A percentile compares a stretch with the other conserved stretches of the same genome.
These are phyloP conservation scores for Polia nebulosa DNA, from an alignment of 2,888 invertebrate species.

Conservation along the genomic window DNA sequence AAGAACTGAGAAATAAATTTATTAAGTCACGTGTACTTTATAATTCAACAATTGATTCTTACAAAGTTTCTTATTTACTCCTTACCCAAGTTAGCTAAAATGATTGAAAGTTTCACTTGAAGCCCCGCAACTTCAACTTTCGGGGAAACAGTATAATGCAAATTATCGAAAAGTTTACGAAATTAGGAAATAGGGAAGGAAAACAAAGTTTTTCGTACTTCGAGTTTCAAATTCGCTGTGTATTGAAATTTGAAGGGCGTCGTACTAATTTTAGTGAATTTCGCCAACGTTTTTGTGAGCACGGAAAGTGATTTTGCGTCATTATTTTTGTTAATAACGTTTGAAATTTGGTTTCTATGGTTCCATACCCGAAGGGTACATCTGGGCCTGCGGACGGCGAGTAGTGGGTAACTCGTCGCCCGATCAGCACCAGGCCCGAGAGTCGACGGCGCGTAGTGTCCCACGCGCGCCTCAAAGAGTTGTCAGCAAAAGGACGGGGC, in stretches of 20 bases:
- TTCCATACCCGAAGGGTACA: too few relatives aligned
- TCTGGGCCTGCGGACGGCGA: too few relatives aligned
- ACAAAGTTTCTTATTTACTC: slow-evolving; percentile 7
- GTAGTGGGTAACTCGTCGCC: too few relatives aligned
- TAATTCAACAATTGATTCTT: neutral
- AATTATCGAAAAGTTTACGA: slow-evolving; percentile 39
- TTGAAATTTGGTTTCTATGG: neutral
- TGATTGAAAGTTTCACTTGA: slow-evolving; percentile 12
- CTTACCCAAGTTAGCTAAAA: slow-evolving; percentile 10
- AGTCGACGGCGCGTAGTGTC: too few relatives aligned
- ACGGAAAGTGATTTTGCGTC: neutral
- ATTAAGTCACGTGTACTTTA: slow-evolving; percentile 22
- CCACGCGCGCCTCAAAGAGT: too few relatives aligned
- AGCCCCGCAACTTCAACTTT: slow-evolving; percentile 17
- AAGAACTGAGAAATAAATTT: too few relatives aligned
- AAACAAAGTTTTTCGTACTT: slow-evolving; percentile 19
- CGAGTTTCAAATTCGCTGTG: neutral
- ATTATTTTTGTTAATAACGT: neutral
- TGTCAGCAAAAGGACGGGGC: too few relatives aligned
- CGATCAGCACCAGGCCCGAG: too few relatives aligned
- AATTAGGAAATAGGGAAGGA: slow-evolving; percentile 27
- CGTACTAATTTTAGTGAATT: neutral
- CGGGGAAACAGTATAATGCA: slow-evolving; percentile 14
- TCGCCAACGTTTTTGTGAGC: neutral
- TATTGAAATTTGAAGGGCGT: slow-evolving; percentile 25